Evolutionary conservation across 2,113 vertebrate genomes (phyloP).

Genomic region (Esox niger): DNA sequence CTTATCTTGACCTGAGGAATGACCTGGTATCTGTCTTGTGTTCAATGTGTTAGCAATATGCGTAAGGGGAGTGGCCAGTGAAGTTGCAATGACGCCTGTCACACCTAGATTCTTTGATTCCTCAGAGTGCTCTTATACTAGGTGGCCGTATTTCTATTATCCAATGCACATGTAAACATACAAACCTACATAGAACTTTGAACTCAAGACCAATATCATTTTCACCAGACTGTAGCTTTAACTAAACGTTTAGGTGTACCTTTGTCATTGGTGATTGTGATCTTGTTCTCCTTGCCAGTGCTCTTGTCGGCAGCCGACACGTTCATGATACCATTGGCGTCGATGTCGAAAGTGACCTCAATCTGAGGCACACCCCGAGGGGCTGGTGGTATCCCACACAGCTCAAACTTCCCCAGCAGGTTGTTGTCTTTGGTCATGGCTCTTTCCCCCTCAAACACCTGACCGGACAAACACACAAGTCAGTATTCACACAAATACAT

Average conservation of each 20-base stretch:
- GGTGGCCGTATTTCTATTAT: too few relatives aligned
- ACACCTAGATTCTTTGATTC: too few relatives aligned
- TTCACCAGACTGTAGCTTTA: too few relatives aligned
- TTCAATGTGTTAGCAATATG: too few relatives aligned
- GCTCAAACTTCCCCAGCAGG: slow-evolving; percentile 71
- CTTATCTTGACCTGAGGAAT: too few relatives aligned
- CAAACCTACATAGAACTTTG: too few relatives aligned
- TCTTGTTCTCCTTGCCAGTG: slow-evolving; percentile 81
- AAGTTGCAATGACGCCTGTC: too few relatives aligned
- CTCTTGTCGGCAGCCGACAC: slow-evolving; percentile 72
- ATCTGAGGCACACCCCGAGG: slow-evolving; percentile 74
- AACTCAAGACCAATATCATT: too few relatives aligned
- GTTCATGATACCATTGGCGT: slow-evolving; percentile 76
- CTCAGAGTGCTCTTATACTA: too few relatives aligned
- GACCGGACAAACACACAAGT: background rate
- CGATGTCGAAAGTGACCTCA: slow-evolving; percentile 73
- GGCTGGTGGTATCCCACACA: slow-evolving; percentile 70
- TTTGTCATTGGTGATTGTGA: slow-evolving; percentile 92
- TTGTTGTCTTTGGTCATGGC: slow-evolving; percentile 79
- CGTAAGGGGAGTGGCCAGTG: too few relatives aligned
- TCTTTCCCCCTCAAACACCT: slow-evolving; percentile 77
- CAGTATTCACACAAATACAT: background rate
- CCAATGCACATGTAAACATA: too few relatives aligned
- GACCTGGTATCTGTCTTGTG: too few relatives aligned
- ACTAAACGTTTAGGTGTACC: slow-evolving; percentile 52